phyloP scores from a whole-genome alignment of 2,797 vertebrate species.

The Neopelma chrysocephalum region DNA sequence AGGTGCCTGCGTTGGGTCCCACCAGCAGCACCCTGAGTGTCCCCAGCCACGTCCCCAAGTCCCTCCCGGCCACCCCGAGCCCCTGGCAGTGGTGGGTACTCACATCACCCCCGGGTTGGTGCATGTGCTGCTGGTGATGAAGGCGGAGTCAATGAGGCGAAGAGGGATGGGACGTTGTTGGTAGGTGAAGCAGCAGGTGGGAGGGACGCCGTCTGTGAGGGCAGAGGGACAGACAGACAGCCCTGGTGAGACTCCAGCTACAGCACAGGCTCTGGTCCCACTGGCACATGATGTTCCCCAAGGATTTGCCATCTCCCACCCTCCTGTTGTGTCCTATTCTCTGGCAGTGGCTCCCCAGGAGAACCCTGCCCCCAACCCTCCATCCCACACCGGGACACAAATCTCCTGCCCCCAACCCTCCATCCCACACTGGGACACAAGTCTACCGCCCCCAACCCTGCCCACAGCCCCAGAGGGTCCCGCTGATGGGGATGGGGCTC shows the following conservation, averaged over 20 bases:
- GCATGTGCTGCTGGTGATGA: background rate
- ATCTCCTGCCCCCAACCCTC: background rate
- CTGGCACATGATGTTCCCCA: fast-evolving
- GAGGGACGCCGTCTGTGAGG: background rate
- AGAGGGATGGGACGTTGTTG: fast-evolving
- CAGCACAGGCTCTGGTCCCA: background rate
- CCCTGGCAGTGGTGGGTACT: background rate
- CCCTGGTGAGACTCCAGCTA: background rate
- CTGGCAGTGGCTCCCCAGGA: background rate
- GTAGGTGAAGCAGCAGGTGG: background rate
- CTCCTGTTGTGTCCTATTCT: fast-evolving
- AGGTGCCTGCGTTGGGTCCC: fast-evolving
- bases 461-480: background rate
- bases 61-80: fast-evolving
- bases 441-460: background rate
- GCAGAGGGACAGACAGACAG: background rate
- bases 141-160: background rate
- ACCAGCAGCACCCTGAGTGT: fast-evolving
- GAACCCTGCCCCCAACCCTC: background rate
- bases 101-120: background rate
- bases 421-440: fast-evolving
- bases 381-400: fast-evolving
- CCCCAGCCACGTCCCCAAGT: fast-evolving
- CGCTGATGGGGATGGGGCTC: background rate
- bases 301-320: background rate